Base-by-base conservation (phyloP, 1,140 invertebrate genomes). In the Drosophila paulistorum region DNA sequence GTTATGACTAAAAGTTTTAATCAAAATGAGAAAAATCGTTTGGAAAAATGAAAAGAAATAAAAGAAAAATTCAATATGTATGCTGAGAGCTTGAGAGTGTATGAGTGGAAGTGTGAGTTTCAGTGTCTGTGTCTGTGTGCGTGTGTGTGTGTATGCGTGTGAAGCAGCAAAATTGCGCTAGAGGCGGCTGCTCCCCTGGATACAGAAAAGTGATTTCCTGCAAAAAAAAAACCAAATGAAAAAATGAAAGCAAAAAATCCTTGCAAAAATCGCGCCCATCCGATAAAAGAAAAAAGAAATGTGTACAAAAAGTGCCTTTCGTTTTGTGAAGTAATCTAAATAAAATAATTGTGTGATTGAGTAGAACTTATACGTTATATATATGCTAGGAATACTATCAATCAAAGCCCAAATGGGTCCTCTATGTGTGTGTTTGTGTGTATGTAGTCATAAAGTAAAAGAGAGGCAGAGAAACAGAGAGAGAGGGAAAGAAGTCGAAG, bases 151-250 rank as follows among this genome's bases (percentile, higher is more conserved):
- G 68, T 63, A 20, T 80, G 83, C 63, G 79, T 89, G 79, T 83
- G 68, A 78, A 78, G 76, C 64, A 79, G 83, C 79, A 82, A 51
- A 51, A 86, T 82, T 79, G 67, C 84, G 79, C 79, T 74, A 68
- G 72, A 89, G 84, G 85, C 84, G 71, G 83, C 79, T 80, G 45
- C 45, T 51, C 45, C 85, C 71, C 85, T 89, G 84, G 85, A 89
- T 89, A 89, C 84, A 89, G 85, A 89, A 87, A 89, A 89, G 85
- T 84, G 84, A 90, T 89, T 89, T 89, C 85, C 85, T 89, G 85
- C 85, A 90, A 89, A 90, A 84, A 63, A 77, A 74, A 77, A 64
- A 41, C 30, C 30, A 26, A 33, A 20, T 13, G 14, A 9, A 26
- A 13, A 33, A 37, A 20, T 14, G 20, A 30, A 39, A 62, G 23